Base-by-base conservation (phyloP, 2,113 vertebrate genomes). In the Muntiacus muntjak region DNA sequence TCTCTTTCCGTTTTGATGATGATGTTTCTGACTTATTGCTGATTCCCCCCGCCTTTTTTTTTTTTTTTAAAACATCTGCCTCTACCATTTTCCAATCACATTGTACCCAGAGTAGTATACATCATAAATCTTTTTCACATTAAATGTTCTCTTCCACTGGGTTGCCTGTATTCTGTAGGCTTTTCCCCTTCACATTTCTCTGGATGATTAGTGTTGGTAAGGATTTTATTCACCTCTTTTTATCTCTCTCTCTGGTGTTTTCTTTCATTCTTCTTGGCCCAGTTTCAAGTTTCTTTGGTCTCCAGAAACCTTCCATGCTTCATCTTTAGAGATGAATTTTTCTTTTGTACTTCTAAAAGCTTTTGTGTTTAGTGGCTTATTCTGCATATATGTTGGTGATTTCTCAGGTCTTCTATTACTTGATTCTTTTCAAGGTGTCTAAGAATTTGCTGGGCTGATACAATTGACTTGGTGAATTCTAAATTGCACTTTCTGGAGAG, bases 301-400 rank as follows among this genome's bases (percentile, higher is more conserved):
- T 94, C 90, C 17, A 60, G 92, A 62, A 95, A 90, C 5, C 9
- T 60, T 85, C 40, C 5, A 4, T 50, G 26, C 47, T 89, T 90
- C 86, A 19, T 78, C 64, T 89, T 82, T 50, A 84, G 71, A 64
- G 54, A 52, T 47, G 30, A 62, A 54, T 92, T 86, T 84, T 8
- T 92, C 57, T 96, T 91, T 93, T 93, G 30, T 88, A 71, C 47
- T 85, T 83, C 19, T 87, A 55, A 71, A 82, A 62, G 57, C 26
- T 90, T 88, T 95, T 86, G 43, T 90, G 88, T 67, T 84, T n/a
- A 93, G 58, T 19, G 58, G 83, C 54, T 97, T 64, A 28, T 90
- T 92, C 93, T 89, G n/a, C 62, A 26, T 55, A 33, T 0, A 16
- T 28, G 28, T 30, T n/a, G 25, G 71, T 33, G 30, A 78, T 95